phyloP scores from a whole-genome alignment of 53 echinoderm and acorn worm genomes.

The Patiria pectinifera region DNA sequence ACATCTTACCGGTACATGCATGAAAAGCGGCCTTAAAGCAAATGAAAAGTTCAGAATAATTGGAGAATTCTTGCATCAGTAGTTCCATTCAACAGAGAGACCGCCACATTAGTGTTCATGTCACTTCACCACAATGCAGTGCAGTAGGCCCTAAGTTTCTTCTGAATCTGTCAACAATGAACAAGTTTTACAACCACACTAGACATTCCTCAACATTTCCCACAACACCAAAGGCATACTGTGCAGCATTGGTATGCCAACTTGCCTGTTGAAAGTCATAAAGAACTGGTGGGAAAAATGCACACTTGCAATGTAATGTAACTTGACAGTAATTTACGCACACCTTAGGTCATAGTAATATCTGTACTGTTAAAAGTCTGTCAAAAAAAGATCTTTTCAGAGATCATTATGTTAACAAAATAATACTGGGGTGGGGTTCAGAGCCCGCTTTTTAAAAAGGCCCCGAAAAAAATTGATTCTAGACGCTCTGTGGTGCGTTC shows the following conservation, averaged over 20 bases:
- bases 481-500: no score
- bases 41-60: no score
- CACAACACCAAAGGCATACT: not conserved
- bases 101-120: not conserved
- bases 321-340: not conserved
- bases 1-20: no score
- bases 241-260: not conserved
- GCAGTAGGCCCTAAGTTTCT: not conserved
- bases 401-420: no score
- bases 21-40: no score
- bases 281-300: not conserved
- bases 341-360: not conserved
- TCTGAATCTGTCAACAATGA: constrained; percentile 19
- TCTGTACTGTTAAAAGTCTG: no score
- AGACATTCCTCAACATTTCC: constrained; percentile 5
- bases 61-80: no score
- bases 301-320: not conserved
- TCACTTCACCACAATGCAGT: not conserved
- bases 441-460: no score
- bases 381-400: no score
- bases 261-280: not conserved
- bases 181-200: constrained; percentile 9
- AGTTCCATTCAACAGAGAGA: not conserved
- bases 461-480: no score
- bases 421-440: no score